Evolutionary conservation across 2,113 vertebrate species (phyloP), one percentile per base, ranked within the genome.

Genomic region (Lagopus leucura): DNA sequence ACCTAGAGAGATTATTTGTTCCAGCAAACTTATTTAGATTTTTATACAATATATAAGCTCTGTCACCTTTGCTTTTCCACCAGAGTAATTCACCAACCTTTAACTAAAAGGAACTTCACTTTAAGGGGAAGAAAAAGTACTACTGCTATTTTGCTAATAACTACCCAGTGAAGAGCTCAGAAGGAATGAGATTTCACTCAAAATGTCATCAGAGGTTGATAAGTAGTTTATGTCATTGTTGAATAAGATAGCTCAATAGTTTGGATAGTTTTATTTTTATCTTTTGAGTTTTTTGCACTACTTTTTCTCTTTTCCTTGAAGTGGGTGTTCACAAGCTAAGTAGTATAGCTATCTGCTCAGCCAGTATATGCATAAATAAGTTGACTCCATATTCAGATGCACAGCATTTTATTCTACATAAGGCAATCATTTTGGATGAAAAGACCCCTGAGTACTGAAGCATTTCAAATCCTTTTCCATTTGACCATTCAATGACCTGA

Each of bases 401-500:
- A 95, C 92, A 92, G 47, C 64, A 96, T 97, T 96, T 92, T 87
- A 86, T 95, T 94, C 70, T 91, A 25, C 93, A 94, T 88, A 92
- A 97, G 95, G 96, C 97, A 97, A 65, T 97, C 70, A 93, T 96
- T 97, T 96, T 93, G 83, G 90, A 96, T 97, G 67, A 98, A 97
- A 97, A 96, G 97, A 96, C 90, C 94, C 76, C 91, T 96, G 96
- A 98, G 92, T 97, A 96, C 95, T n/a, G 22, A 97, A 98, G 97
- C 97, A 98, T 98, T 98, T 98, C 97, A 97, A 98, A 98, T 98
- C 97, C 98, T 97, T 98, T 98, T 98, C 91, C 96, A 85, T 98
- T 94, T 99, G 98, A 99, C 98, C 98, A 98, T 97, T 98, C 97
- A 94, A 95, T 99, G 99, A 99, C 98, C 98, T 98, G 97, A 97